Percentiles rank a stretch among this genome's conserved stretches.
Conservation (phyloP, 92 coral and sea anemone genomes). For the Micromussa lordhowensis region DNA sequence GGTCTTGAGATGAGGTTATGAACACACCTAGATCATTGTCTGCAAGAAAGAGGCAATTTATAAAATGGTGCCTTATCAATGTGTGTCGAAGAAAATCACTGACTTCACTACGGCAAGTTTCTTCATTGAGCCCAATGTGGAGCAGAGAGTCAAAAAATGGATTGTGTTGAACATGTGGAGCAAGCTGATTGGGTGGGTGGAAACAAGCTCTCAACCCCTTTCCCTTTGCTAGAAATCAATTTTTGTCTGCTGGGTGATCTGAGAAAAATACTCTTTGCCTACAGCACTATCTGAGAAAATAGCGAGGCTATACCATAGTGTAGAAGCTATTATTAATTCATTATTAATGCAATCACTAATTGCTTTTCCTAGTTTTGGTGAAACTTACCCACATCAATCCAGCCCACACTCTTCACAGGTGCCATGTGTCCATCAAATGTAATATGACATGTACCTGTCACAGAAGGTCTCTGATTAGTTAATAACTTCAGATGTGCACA, state of each 20-base stretch:
- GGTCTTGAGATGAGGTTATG: constrained; percentile 92
- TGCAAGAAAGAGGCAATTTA: constrained; percentile 7
- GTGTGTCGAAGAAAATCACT: no score
- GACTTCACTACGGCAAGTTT: no score
- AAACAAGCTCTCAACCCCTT: neutral
- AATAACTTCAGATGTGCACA: neutral
- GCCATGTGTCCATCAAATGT: constrained; percentile 77
- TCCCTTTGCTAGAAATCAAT: neutral
- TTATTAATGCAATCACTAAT: no score
- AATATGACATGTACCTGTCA: constrained; percentile 76
- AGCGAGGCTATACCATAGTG: neutral
- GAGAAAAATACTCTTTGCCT: neutral
- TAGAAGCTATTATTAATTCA: no score
- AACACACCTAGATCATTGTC: constrained; percentile 79
- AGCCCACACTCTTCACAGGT: constrained; percentile 95
- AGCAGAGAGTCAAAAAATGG: no score
- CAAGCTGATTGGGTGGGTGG: neutral
- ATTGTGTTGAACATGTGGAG: no score
- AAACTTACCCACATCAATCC: constrained; percentile 65
- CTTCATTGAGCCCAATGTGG: no score
- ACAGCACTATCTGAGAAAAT: neutral
- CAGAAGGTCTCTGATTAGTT: neutral
- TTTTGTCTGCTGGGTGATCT: neutral
- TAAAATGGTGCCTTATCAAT: neutral
- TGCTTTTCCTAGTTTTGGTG: neutral